Evolutionary conservation across 2,113 vertebrate genomes (phyloP), one percentile per base, ranked within the genome.

Genomic region (Pollachius pollachius): DNA sequence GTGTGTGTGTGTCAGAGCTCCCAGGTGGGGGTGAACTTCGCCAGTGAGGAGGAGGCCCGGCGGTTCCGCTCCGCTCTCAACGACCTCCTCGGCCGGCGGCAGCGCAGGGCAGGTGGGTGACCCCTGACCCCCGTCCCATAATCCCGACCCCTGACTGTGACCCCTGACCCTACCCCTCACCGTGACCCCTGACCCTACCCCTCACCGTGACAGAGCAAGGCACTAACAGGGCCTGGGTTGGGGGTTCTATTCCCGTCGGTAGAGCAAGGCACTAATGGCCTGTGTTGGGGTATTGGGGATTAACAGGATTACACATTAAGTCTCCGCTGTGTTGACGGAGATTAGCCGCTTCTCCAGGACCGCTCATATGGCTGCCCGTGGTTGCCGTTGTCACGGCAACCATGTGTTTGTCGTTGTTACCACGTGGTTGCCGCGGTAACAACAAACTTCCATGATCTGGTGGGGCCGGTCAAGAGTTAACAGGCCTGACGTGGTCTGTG

Each of bases 1-100:
- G 41, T 66, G 56, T 95, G 92, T 92, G 30, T 34, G 23, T 68
- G 52, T 67, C 84, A 99, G 97, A 88, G 90, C 70, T 96, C 93
- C 93, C 97, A 98, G 90, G 89, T 99, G 75, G 97, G 96, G 84
- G 93, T 99, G 90, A 99, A 99, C 92, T 99, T 98, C 84, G 96
- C 96, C 84, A 98, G 93, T 70, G 96, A 99, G 93, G 96, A 99
- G 89, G 97, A 99, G 87, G 96, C 97, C 84, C 97, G 95, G 89
- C 92, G 94, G 82, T 98, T 98, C 88, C 88, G 94, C 84, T 92
- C 89, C 79, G 92, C 94, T 70, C 89, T 97, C 84, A 93, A 90
- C 72, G 97, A 99, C 71, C 90, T 98, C 77, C 91, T 97, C 84
- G 92, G 92, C 84, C 92, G 96, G 69, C 91, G 96, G 52, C 96